phyloP scores from a whole-genome alignment of 2,797 vertebrate genomes.

The Poeciliopsis infans region DNA sequence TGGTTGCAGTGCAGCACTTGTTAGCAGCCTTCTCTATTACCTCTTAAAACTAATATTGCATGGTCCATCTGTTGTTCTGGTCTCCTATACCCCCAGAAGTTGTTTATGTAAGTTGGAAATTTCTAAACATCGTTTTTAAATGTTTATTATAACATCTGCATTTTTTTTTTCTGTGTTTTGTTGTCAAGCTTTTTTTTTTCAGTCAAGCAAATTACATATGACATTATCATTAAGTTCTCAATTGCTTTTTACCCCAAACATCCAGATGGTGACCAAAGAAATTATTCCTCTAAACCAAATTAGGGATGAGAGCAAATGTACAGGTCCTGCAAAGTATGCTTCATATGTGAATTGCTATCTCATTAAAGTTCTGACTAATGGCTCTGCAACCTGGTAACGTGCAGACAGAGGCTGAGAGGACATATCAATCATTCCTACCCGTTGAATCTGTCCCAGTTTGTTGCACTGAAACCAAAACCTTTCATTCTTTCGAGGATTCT shows the following conservation, averaged over 20 bases:
- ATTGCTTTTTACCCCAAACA: slow-evolving; percentile 23
- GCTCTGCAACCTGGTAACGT: slow-evolving; percentile 60
- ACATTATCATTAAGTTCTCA: slow-evolving; percentile 59
- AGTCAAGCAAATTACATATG: slow-evolving; percentile 50
- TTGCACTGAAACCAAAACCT: background rate
- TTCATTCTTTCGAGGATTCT: background rate
- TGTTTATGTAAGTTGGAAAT: slow-evolving; percentile 54
- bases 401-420: slow-evolving; percentile 39
- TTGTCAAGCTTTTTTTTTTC: slow-evolving; percentile 39
- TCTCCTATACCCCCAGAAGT: slow-evolving; percentile 28
- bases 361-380: slow-evolving; percentile 77
- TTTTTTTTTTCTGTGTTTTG: slow-evolving; percentile 35
- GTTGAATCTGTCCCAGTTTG: background rate
- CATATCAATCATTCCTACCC: background rate
- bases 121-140: slow-evolving; percentile 58
- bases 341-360: slow-evolving; percentile 81
- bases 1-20: slow-evolving; percentile 37
- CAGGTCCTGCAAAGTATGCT: slow-evolving; percentile 83
- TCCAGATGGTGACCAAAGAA: slow-evolving; percentile 78
- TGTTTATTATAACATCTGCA: slow-evolving; percentile 66
- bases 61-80: slow-evolving; percentile 61
- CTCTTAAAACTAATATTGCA: slow-evolving; percentile 65
- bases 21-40: slow-evolving; percentile 44
- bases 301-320: slow-evolving; percentile 77
- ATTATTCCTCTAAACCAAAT: slow-evolving; percentile 75